These are phyloP conservation scores for Aldabrachelys gigantea DNA, from an alignment of 2,113 vertebrate genomes.

Conservation along the genomic window DNA sequence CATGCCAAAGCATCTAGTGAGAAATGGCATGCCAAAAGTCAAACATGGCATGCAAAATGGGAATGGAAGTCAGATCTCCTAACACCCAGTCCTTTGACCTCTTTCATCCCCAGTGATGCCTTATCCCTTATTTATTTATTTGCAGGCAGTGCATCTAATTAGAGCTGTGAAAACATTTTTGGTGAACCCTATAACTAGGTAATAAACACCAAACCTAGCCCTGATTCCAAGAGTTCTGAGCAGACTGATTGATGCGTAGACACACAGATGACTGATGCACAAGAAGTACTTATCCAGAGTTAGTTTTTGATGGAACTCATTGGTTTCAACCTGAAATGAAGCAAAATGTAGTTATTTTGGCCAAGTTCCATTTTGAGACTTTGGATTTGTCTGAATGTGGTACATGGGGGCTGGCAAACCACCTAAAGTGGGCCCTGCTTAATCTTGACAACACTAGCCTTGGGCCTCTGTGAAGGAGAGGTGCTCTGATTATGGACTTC, in stretches of 20 bases:
- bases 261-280: background rate
- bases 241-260: background rate
- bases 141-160: background rate
- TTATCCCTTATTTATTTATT: background rate
- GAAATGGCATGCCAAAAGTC: background rate
- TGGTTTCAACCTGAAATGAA: background rate
- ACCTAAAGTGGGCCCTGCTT: background rate
- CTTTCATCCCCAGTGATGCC: background rate
- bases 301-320: background rate
- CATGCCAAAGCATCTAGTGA: background rate
- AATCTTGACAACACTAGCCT: background rate
- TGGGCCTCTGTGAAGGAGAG: background rate
- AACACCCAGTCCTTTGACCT: background rate
- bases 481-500: background rate
- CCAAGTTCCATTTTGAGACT: background rate
- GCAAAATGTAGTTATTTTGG: background rate
- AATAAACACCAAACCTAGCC: background rate
- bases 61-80: background rate
- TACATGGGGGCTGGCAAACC: fast-evolving
- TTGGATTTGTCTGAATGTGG: background rate
- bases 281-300: background rate
- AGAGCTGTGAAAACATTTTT: background rate
- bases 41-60: background rate
- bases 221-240: background rate
- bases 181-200: background rate